Evolutionary conservation across 2,113 vertebrate genomes (phyloP).

Genomic region (Atlantisia rogersi): DNA sequence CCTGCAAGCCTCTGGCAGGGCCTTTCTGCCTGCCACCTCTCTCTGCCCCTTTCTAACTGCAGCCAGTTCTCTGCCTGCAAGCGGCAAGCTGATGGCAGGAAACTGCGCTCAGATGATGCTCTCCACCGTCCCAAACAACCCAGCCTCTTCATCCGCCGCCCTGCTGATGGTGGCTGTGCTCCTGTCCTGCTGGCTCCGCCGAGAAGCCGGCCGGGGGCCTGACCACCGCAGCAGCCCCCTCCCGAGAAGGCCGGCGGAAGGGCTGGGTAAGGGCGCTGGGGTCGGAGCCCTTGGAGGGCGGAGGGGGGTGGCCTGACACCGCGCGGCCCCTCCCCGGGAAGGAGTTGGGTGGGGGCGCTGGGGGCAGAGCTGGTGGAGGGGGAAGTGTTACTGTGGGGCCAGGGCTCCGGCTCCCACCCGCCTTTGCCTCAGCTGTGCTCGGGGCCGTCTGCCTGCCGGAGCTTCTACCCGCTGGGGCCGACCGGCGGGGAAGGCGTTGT

Average conservation of each 20-base stretch:
- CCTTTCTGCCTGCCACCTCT: not conserved
- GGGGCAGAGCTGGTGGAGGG: too few species aligned
- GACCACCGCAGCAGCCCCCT: not conserved
- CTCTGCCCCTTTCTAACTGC: too few species aligned
- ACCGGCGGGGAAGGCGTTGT: too few species aligned
- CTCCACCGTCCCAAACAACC: not conserved
- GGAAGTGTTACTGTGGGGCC: rapidly evolving
- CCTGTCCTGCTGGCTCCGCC: not conserved
- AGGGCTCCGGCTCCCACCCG: rapidly evolving
- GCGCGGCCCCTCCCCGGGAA: not conserved
- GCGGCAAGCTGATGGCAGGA: not conserved
- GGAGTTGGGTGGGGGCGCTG: too few species aligned
- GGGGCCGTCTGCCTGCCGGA: rapidly evolving
- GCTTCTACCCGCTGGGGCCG: too few species aligned
- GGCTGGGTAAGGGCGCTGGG: too few species aligned
- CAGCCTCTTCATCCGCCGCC: not conserved
- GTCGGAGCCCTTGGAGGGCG: too few species aligned
- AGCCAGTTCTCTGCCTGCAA: not conserved
- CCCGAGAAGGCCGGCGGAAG: too few species aligned
- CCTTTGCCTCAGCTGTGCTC: rapidly evolving
- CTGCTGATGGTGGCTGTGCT: too few species aligned
- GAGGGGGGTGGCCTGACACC: rapidly evolving
- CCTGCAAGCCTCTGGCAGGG: rapidly evolving
- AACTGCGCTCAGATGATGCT: not conserved
- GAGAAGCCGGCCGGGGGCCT: rapidly evolving